phyloP scores from a whole-genome alignment of 2,113 vertebrate species.

The Melanerpes formicivorus region DNA sequence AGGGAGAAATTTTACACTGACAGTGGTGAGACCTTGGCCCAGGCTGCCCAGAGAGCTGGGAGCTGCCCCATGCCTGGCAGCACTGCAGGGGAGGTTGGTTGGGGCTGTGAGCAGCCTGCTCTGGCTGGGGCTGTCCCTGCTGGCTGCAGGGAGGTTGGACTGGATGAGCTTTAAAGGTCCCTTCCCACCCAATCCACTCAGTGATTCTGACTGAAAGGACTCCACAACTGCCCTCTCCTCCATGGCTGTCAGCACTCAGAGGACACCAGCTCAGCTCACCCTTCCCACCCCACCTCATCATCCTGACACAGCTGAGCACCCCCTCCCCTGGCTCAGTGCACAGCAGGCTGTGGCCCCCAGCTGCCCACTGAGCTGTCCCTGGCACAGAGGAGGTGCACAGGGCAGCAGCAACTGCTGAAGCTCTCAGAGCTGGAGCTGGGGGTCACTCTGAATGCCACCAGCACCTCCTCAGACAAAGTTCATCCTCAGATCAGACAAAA shows the following conservation, averaged over 20 bases:
- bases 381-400: neutral
- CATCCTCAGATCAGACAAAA: neutral
- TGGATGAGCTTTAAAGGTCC: neutral
- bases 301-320: neutral
- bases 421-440: neutral
- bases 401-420: neutral
- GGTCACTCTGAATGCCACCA: neutral
- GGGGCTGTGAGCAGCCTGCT: no score
- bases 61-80: no score
- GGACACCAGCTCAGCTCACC: neutral
- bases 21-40: no score
- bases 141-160: neutral
- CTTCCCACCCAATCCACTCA: neutral
- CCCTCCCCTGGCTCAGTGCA: neutral
- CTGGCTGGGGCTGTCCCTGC: neutral
- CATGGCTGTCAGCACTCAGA: neutral
- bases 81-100: no score
- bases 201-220: neutral
- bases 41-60: no score
- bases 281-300: neutral
- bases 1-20: neutral
- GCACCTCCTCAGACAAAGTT: neutral
- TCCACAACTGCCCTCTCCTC: neutral
- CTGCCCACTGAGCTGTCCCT: accelerated
- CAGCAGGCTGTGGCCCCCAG: accelerated